These are phyloP conservation scores for Ctenomys sociabilis DNA, from an alignment of 2,113 vertebrate species.

Conservation along the genomic window DNA sequence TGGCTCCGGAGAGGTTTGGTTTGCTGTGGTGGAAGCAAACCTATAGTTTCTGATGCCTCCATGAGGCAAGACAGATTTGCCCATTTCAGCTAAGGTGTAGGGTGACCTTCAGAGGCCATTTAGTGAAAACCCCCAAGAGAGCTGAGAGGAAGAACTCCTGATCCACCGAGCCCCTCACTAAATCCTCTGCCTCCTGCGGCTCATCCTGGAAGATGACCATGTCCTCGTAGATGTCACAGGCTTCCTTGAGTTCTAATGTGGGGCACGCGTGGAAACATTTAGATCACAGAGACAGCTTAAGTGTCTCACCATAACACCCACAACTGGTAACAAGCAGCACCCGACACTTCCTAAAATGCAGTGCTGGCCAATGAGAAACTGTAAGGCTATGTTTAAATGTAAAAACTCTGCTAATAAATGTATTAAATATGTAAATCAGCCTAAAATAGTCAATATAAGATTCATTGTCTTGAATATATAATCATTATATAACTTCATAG, in stretches of 20 bases:
- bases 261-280: not conserved
- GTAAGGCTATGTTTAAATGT: not conserved
- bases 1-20: too few relatives aligned
- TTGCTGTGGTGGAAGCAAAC: too few relatives aligned
- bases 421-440: not conserved
- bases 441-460: not conserved
- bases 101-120: too few relatives aligned
- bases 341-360: not conserved
- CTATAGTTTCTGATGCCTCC: not conserved
- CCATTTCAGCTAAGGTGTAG: not conserved
- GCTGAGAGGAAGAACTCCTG: not conserved
- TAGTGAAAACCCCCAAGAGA: not conserved
- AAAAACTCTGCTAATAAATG: not conserved
- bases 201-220: not conserved
- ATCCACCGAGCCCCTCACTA: too few relatives aligned
- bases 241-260: not conserved
- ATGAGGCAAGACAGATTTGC: not conserved
- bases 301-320: not conserved
- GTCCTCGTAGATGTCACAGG: rapidly evolving
- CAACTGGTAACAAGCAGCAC: not conserved
- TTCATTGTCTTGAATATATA: not conserved
- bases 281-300: not conserved
- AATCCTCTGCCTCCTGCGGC: not conserved
- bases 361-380: not conserved
- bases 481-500: not conserved